Conservation (phyloP, 2,888 invertebrate genomes). For the Sepiola atlantica region DNA sequence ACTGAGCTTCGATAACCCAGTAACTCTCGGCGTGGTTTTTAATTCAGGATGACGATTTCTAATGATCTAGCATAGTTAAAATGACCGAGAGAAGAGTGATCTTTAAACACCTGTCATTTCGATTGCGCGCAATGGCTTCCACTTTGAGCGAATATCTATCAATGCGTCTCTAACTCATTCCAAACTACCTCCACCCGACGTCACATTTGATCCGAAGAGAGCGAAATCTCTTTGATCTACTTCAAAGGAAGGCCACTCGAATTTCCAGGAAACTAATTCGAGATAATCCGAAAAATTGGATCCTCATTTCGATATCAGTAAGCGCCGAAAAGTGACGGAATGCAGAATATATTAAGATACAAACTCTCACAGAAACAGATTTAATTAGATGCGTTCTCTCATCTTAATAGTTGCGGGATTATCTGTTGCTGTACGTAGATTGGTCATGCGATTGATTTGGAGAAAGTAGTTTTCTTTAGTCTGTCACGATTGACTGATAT, state of each 20-base stretch:
- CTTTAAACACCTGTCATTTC: background rate
- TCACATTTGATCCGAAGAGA: background rate
- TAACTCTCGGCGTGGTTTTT: background rate
- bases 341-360: background rate
- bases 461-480: too few species aligned
- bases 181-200: background rate
- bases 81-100: background rate
- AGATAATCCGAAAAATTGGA: background rate
- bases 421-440: background rate
- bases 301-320: background rate
- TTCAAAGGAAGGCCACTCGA: background rate
- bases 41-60: background rate
- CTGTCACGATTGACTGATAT: too few species aligned
- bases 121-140: background rate
- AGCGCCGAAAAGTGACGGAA: background rate
- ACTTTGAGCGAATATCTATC: background rate
- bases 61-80: background rate
- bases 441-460: too few species aligned
- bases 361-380: background rate
- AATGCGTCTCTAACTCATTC: background rate
- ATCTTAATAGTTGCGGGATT: background rate
- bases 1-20: background rate
- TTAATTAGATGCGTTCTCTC: too few species aligned
- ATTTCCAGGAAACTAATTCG: background rate
- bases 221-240: background rate